These are phyloP conservation scores for Antechinus flavipes DNA, from an alignment of 2,113 vertebrate genomes.

Conservation along the genomic window DNA sequence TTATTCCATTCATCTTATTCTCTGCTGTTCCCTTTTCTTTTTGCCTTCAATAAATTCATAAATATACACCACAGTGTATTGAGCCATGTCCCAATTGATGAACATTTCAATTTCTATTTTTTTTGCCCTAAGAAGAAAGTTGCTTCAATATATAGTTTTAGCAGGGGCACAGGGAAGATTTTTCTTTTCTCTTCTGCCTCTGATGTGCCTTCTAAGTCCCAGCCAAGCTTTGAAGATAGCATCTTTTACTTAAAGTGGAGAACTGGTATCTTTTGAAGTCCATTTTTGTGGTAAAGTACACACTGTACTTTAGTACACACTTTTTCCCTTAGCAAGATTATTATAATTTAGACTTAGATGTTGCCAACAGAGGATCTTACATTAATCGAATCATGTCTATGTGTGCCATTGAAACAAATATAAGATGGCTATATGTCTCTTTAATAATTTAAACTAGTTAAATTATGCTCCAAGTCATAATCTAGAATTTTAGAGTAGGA, in stretches of 20 bases:
- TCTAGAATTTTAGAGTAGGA: not conserved
- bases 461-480: not conserved
- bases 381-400: not conserved
- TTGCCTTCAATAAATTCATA: not conserved
- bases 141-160: not conserved
- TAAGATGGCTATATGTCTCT: not conserved
- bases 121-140: not conserved
- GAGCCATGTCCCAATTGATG: not conserved
- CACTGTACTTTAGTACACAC: not conserved
- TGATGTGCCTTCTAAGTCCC: not conserved
- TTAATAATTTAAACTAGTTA: not conserved
- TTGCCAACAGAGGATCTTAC: not conserved
- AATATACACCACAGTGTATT: too few relatives aligned
- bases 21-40: not conserved
- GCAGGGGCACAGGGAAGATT: not conserved
- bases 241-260: not conserved
- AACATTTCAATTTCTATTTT: not conserved
- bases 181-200: not conserved
- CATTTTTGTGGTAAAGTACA: slow-evolving; percentile 6
- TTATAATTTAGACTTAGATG: not conserved
- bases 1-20: not conserved
- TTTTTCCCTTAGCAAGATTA: not conserved
- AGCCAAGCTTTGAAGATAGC: not conserved
- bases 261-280: not conserved
- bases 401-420: not conserved